A percentile compares a stretch with the other conserved stretches of the same genome.
These are phyloP conservation scores for Tenebrio molitor DNA, from an alignment of 1,140 invertebrate genomes.

Conservation along the genomic window DNA sequence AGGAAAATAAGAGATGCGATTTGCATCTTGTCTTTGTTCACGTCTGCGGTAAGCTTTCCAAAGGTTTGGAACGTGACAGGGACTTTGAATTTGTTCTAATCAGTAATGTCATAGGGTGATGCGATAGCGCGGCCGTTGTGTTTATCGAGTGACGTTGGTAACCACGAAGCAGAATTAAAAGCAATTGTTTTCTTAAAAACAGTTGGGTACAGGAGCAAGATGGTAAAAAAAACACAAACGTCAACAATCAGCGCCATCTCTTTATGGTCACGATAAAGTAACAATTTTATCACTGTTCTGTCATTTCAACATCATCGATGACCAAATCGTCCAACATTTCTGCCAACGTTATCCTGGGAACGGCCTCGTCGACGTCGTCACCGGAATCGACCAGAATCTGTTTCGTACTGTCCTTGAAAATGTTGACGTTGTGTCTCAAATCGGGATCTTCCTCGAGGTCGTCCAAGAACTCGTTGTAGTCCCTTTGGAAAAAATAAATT, in stretches of 20 bases:
- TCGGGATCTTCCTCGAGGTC: slow-evolving; percentile 96
- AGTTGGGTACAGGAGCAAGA: too few relatives aligned
- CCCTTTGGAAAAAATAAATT: slow-evolving; percentile 71
- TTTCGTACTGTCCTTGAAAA: slow-evolving; percentile 85
- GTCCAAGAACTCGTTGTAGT: slow-evolving; percentile 96
- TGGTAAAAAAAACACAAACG: too few relatives aligned
- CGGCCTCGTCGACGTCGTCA: slow-evolving; percentile 77
- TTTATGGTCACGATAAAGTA: too few relatives aligned
- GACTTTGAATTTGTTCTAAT: slow-evolving; percentile 22
- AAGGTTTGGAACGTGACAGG: neutral
- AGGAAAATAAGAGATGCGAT: too few relatives aligned
- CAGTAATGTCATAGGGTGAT: slow-evolving; percentile 5
- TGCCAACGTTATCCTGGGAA: slow-evolving; percentile 90
- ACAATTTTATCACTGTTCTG: slow-evolving; percentile 65
- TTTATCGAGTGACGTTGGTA: too few relatives aligned
- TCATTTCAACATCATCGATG: slow-evolving; percentile 84
- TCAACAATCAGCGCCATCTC: too few relatives aligned
- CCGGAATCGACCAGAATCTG: slow-evolving; percentile 74
- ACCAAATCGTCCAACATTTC: slow-evolving; percentile 98
- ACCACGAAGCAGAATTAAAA: too few relatives aligned
- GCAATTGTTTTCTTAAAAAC: too few relatives aligned
- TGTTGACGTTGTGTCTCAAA: slow-evolving; percentile 92
- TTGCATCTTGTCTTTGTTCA: too few relatives aligned
- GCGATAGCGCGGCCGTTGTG: too few relatives aligned
- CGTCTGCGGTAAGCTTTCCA: too few relatives aligned